Evolutionary conservation across 2,888 invertebrate species (phyloP).

Genomic region (Ommatoiulus sabulosus): DNA sequence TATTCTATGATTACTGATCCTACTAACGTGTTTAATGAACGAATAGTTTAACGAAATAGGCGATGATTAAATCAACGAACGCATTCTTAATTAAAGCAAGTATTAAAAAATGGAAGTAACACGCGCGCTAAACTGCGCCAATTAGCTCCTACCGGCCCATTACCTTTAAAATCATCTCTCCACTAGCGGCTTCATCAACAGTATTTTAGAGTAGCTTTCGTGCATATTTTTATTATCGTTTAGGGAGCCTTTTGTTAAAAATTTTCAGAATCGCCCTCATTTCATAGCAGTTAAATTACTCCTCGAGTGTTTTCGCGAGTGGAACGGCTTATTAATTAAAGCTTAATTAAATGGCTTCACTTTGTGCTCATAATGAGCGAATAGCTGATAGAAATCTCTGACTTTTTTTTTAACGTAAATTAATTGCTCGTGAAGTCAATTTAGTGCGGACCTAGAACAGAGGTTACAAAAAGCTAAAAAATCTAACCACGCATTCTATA

Average conservation of each 20-base stretch:
- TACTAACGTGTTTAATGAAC: neutral
- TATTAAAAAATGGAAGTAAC: neutral
- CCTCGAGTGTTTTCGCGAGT: neutral
- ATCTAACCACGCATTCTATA: neutral
- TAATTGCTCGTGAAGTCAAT: conserved; percentile 17
- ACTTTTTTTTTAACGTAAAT: neutral
- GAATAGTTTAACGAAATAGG: neutral
- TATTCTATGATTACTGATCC: neutral
- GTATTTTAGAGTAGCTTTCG: neutral
- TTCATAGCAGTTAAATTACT: conserved; percentile 17
- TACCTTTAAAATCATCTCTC: neutral
- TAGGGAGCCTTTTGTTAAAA: neutral
- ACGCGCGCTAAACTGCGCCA: neutral
- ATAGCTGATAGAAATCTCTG: neutral
- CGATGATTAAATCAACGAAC: neutral
- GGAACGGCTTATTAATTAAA: conserved; percentile 34
- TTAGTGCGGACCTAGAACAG: neutral
- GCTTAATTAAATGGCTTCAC: conserved; percentile 14
- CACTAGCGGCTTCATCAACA: neutral
- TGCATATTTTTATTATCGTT: neutral
- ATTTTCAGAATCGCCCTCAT: conserved; percentile 1
- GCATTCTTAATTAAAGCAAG: neutral
- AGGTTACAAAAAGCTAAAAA: conserved; percentile 5
- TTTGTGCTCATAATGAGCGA: conserved; percentile 1
- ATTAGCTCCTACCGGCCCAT: neutral